Percentiles rank a stretch among this genome's conserved stretches.
Evolutionary conservation across 2,888 invertebrate species (phyloP).

Genomic region (Eretmocerus hayati): DNA sequence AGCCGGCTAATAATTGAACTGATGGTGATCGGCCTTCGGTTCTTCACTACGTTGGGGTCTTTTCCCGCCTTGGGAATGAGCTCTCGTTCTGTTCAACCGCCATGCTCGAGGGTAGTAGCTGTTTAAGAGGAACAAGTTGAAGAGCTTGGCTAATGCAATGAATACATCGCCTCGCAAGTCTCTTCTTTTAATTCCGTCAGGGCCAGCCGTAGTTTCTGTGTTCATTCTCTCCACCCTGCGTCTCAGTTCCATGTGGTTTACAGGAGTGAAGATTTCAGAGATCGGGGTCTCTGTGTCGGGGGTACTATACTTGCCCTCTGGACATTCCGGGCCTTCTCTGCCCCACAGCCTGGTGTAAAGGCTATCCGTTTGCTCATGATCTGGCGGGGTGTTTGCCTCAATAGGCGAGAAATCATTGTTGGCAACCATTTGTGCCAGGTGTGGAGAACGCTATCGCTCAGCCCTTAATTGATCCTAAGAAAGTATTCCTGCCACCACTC

Average conservation of each 20-base stretch:
- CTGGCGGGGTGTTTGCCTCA: not conserved
- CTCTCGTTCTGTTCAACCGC: not conserved
- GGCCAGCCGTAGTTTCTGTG: not conserved
- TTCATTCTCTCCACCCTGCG: not conserved
- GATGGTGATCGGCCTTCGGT: not conserved
- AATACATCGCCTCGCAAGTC: not conserved
- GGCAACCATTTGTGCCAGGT: not conserved
- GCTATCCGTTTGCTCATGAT: too few species aligned
- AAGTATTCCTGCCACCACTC: too few species aligned
- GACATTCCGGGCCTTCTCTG: too few species aligned
- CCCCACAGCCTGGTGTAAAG: too few species aligned
- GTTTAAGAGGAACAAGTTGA: not conserved
- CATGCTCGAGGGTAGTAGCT: not conserved
- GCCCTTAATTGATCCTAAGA: too few species aligned
- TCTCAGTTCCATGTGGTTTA: not conserved
- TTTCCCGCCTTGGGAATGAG: too few species aligned
- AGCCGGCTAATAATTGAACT: too few species aligned
- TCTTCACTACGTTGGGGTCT: not conserved
- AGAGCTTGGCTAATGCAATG: not conserved
- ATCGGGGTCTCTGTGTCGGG: too few species aligned
- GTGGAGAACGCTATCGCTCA: too few species aligned
- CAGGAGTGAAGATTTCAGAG: not conserved
- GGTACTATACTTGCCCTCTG: too few species aligned
- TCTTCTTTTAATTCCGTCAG: not conserved
- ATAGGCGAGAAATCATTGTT: not conserved